Conservation (phyloP, 2,113 vertebrate genomes). For the Chelonoidis abingdonii region DNA sequence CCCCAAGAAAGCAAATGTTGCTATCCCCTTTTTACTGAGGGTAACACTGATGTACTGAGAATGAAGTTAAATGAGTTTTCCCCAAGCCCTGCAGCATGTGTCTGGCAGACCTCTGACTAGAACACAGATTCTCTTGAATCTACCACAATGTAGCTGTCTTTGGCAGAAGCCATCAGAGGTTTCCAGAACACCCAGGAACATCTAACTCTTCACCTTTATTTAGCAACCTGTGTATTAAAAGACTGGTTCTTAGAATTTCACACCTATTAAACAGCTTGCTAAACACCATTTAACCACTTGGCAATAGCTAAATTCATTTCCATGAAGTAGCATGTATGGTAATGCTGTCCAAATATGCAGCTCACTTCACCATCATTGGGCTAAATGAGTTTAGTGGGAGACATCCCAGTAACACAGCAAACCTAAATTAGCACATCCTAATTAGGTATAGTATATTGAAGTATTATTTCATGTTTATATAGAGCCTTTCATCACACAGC, state of each 20-base stretch:
- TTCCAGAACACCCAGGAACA: background rate
- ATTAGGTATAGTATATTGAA: constrained; percentile 5
- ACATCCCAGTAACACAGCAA: background rate
- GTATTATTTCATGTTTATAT: constrained; percentile 9
- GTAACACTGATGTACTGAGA: background rate
- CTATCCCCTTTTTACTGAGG: background rate
- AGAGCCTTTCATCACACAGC: background rate
- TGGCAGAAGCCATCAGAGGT: background rate
- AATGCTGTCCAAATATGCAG: background rate
- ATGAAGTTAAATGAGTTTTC: background rate
- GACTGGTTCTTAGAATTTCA: background rate
- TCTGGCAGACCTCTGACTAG: background rate
- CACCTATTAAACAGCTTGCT: background rate
- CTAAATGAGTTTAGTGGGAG: constrained; percentile 13
- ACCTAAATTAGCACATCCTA: background rate
- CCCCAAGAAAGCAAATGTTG: background rate
- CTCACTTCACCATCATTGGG: background rate
- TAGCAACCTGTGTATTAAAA: background rate
- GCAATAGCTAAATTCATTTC: background rate
- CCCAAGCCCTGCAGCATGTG: background rate
- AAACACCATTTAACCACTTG: constrained; percentile 20
- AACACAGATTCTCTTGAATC: background rate
- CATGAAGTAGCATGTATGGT: background rate
- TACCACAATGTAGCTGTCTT: background rate
- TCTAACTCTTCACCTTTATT: background rate